These are phyloP conservation scores for Botia almorhae DNA, from an alignment of 2,797 vertebrate species.

Conservation along the genomic window DNA sequence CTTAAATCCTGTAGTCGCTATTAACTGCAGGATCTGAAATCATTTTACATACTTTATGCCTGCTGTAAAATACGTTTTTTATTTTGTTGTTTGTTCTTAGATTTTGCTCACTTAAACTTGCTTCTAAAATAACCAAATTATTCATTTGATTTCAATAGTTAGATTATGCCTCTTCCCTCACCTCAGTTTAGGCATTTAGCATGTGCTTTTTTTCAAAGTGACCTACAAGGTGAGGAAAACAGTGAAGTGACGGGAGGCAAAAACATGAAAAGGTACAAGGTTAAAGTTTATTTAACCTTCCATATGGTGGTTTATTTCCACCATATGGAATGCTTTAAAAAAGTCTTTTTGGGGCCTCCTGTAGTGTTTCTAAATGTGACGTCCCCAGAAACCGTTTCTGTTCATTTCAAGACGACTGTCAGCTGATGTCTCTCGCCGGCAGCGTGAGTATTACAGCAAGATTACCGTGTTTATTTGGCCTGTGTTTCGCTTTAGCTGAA, in stretches of 20 bases:
- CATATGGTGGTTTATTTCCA: too few species aligned
- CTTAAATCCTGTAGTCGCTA: too few species aligned
- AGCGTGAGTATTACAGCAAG: constrained; percentile 26
- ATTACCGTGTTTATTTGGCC: constrained; percentile 34
- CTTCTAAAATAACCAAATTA: not conserved
- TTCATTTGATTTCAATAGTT: not conserved
- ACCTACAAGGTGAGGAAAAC: too few species aligned
- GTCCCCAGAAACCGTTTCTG: constrained; percentile 16
- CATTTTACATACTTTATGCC: too few species aligned
- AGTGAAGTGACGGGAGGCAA: too few species aligned
- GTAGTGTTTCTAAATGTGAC: not conserved
- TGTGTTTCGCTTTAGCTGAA: constrained; percentile 31
- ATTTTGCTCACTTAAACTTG: not conserved
- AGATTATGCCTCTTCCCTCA: not conserved
- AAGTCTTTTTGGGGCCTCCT: not conserved
- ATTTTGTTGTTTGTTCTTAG: not conserved
- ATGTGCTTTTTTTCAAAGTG: too few species aligned
- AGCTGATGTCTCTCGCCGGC: not conserved
- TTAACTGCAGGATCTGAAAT: too few species aligned
- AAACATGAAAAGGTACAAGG: too few species aligned
- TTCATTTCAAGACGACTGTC: constrained; percentile 31
- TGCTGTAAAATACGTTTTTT: too few species aligned
- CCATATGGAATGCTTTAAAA: not conserved
- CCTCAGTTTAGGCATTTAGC: too few species aligned
- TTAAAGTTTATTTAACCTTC: too few species aligned